phyloP scores from a whole-genome alignment of 92 coral and sea anemone genomes.

The Epizoanthus stellaris region DNA sequence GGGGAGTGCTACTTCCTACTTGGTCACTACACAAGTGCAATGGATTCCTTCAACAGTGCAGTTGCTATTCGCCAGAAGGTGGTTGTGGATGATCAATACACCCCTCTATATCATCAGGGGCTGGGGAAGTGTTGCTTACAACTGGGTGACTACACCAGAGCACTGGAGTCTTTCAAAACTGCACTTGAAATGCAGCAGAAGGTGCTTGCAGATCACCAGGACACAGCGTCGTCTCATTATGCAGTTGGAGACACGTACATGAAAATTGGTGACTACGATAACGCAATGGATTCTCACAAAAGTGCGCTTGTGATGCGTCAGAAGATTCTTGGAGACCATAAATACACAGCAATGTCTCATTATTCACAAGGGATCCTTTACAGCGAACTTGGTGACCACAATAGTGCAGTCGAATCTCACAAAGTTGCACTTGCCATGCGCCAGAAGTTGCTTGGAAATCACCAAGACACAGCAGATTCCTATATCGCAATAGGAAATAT shows the following conservation, averaged over 20 bases:
- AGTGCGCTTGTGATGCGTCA: background rate
- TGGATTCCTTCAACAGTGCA: background rate
- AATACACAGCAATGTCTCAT: background rate
- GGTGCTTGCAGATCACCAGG: conserved; percentile 14
- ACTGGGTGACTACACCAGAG: background rate
- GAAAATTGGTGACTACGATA: background rate
- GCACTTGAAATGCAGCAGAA: background rate
- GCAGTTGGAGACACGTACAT: background rate
- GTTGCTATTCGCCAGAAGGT: background rate
- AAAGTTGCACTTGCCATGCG: background rate
- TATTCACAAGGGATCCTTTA: background rate
- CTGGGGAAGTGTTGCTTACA: background rate
- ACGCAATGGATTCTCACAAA: background rate
- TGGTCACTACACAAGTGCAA: background rate
- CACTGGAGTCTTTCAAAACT: background rate
- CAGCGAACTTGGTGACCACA: background rate
- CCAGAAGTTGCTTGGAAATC: background rate
- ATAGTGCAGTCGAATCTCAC: background rate
- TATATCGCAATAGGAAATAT: background rate
- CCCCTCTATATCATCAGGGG: too few species aligned
- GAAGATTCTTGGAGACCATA: background rate
- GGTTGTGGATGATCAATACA: background rate
- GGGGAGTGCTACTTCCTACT: background rate
- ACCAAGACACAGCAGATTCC: background rate
- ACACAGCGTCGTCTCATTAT: background rate